Conservation (phyloP, 1,140 invertebrate genomes). For the Arion vulgaris region DNA sequence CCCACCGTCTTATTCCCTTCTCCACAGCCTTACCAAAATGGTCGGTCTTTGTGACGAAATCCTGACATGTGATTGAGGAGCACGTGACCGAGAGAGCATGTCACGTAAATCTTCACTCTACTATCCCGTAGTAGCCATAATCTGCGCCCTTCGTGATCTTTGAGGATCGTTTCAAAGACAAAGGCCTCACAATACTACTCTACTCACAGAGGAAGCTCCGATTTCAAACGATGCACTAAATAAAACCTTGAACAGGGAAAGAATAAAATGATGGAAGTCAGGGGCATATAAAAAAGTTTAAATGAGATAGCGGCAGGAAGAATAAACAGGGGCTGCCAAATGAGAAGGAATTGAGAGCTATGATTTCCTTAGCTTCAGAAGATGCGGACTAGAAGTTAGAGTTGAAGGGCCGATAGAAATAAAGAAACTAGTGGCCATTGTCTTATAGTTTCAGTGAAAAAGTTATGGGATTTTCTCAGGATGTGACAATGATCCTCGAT, state of each 20-base stretch:
- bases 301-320: neutral
- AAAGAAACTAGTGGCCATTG: slow-evolving; percentile 10
- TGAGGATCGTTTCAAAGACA: slow-evolving; percentile 7
- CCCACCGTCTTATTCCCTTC: too few species aligned
- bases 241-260: neutral
- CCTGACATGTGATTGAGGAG: slow-evolving; percentile 17
- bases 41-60: slow-evolving; percentile 12
- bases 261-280: neutral
- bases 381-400: neutral
- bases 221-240: neutral
- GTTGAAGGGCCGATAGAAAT: neutral
- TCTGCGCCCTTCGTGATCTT: neutral
- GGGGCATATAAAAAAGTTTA: neutral
- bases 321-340: neutral
- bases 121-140: neutral
- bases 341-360: neutral
- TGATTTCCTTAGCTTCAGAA: neutral
- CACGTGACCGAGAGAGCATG: neutral
- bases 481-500: slow-evolving; percentile 19
- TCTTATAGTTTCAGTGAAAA: slow-evolving; percentile 1
- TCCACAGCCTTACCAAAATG: too few species aligned
- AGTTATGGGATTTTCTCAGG: slow-evolving; percentile 7
- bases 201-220: neutral
- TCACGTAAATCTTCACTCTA: slow-evolving; percentile 14
- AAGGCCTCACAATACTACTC: neutral